A percentile compares a stretch with the other conserved stretches of the same genome.
These are phyloP conservation scores for Trogon surrucura DNA, from an alignment of 2,113 vertebrate genomes.

Conservation along the genomic window DNA sequence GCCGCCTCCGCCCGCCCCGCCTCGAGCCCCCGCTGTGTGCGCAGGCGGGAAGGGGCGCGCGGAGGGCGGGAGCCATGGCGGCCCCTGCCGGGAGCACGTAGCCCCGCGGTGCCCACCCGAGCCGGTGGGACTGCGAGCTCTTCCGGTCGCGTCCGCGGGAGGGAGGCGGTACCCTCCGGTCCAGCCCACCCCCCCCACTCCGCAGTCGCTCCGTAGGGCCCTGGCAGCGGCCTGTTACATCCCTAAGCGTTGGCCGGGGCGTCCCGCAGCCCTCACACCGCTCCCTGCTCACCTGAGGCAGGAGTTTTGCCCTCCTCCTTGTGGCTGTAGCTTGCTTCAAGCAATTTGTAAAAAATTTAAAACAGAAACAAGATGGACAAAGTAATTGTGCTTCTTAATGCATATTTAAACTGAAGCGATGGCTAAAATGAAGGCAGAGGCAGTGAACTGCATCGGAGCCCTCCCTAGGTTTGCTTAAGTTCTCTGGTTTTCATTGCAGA, in stretches of 20 bases:
- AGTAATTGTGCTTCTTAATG: neutral
- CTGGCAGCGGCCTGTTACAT: accelerated
- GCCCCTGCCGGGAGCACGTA: no score
- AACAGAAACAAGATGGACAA: neutral
- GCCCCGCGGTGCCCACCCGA: no score
- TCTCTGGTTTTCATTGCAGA: neutral
- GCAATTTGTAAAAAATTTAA: neutral
- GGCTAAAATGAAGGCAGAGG: no score
- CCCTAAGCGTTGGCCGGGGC: neutral
- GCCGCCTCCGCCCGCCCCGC: no score
- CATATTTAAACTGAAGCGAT: neutral
- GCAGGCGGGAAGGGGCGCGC: no score
- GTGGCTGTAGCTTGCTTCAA: neutral
- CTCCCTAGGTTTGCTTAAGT: neutral
- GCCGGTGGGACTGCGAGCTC: no score
- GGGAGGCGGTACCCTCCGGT: no score
- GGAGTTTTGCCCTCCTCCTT: neutral
- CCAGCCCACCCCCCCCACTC: no score
- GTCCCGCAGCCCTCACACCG: accelerated
- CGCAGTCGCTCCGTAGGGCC: neutral
- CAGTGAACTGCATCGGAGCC: neutral
- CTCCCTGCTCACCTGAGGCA: accelerated
- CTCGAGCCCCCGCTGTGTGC: no score
- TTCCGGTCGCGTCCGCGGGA: no score
- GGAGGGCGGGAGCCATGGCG: no score